Evolutionary conservation across 1,140 invertebrate genomes (phyloP).

Genomic region (Wiebesia pumilae): DNA sequence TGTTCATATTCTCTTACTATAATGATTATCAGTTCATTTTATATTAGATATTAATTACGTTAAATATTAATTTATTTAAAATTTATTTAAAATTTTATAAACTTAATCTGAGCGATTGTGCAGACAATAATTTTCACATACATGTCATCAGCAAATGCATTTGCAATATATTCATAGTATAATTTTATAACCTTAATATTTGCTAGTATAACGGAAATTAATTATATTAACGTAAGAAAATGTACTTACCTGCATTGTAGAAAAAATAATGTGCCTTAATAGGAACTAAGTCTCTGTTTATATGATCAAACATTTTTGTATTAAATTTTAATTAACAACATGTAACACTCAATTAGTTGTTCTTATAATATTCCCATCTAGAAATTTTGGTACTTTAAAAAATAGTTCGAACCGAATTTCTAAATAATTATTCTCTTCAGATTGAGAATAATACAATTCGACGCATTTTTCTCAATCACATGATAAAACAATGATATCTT

Average conservation of each 20-base stretch:
- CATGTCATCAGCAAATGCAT: too few species aligned
- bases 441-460: neutral
- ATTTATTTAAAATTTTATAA: neutral
- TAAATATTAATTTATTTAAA: neutral
- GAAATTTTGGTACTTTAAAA: neutral
- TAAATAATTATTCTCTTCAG: neutral
- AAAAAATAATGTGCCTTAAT: constrained; percentile 93
- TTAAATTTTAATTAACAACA: neutral
- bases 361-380: constrained; percentile 25
- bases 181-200: too few species aligned
- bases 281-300: constrained; percentile 86
- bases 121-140: too few species aligned
- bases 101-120: neutral
- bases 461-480: constrained; percentile 15
- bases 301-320: constrained; percentile 67
- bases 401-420: neutral
- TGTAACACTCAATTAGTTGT: neutral
- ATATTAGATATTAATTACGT: neutral
- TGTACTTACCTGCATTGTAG: constrained; percentile 87
- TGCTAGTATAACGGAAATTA: too few species aligned
- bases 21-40: too few species aligned
- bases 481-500: constrained; percentile 10
- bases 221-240: neutral
- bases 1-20: too few species aligned
- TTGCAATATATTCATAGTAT: too few species aligned